Conservation (phyloP, 2,888 invertebrate species). For the Monoplex corrugatus region DNA sequence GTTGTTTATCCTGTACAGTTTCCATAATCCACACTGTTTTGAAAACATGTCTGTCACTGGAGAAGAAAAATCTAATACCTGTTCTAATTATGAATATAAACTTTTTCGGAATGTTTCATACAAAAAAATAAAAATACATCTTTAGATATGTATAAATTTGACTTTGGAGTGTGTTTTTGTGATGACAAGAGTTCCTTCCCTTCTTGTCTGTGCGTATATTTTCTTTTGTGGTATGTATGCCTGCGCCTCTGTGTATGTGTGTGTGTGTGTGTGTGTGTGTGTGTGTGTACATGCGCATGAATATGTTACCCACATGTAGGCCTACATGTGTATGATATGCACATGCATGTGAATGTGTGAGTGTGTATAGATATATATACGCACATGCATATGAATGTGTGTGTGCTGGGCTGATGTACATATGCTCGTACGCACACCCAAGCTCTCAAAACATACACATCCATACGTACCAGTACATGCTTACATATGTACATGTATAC, state of each 20-base stretch:
- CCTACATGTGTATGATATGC: neutral
- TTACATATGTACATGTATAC: too few relatives aligned
- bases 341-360: neutral
- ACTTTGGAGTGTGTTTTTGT: too few relatives aligned
- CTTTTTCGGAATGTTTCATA: slow-evolving; percentile 37
- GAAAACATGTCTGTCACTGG: neutral
- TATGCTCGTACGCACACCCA: neutral
- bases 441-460: too few relatives aligned
- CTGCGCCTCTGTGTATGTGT: neutral
- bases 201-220: too few relatives aligned
- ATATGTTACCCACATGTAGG: too few relatives aligned
- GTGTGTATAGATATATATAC: neutral
- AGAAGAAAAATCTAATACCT: slow-evolving; percentile 1
- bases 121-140: slow-evolving; percentile 38
- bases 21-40: slow-evolving; percentile 30
- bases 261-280: slow-evolving; percentile 10
- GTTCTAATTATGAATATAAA: slow-evolving; percentile 8
- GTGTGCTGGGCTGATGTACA: neutral
- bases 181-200: too few relatives aligned
- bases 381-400: neutral
- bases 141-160: neutral
- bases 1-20: slow-evolving; percentile 8
- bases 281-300: too few relatives aligned
- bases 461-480: too few relatives aligned
- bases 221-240: neutral